phyloP scores from a whole-genome alignment of 2,113 vertebrate genomes.

The Pongo abelii region DNA sequence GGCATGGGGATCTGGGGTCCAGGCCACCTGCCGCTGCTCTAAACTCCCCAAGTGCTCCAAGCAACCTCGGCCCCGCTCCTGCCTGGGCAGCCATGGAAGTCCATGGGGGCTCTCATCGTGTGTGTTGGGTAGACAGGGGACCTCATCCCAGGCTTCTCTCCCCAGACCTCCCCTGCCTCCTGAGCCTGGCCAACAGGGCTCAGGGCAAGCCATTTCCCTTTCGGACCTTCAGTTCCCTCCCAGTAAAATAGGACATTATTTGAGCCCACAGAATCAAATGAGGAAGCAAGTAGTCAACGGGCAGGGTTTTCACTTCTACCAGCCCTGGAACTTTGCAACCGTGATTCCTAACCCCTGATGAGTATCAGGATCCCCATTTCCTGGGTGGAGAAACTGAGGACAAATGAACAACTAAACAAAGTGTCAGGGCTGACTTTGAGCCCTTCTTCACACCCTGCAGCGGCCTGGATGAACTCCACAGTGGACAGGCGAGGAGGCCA shows the following conservation, averaged over 20 bases:
- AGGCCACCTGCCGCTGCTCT: background rate
- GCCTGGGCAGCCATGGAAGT: background rate
- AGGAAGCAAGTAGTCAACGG: background rate
- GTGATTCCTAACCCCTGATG: accelerated
- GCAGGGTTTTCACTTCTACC: background rate
- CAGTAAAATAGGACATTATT: background rate
- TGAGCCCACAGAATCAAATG: background rate
- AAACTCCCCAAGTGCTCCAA: background rate
- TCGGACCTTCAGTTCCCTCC: background rate
- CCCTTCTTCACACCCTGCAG: background rate
- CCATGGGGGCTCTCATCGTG: accelerated
- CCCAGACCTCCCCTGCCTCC: background rate
- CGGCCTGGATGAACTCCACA: accelerated
- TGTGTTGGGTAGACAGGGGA: no score
- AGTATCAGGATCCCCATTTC: background rate
- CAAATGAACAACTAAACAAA: no score
- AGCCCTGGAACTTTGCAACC: accelerated
- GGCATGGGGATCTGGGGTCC: background rate
- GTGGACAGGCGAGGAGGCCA: background rate
- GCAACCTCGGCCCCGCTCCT: background rate
- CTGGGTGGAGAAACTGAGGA: background rate
- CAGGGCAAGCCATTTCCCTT: background rate
- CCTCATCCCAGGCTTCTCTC: background rate
- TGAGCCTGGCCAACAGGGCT: background rate
- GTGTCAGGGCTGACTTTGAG: background rate